Base-by-base conservation (phyloP, 2,113 vertebrate species). In the Cichladusa arquata region DNA sequence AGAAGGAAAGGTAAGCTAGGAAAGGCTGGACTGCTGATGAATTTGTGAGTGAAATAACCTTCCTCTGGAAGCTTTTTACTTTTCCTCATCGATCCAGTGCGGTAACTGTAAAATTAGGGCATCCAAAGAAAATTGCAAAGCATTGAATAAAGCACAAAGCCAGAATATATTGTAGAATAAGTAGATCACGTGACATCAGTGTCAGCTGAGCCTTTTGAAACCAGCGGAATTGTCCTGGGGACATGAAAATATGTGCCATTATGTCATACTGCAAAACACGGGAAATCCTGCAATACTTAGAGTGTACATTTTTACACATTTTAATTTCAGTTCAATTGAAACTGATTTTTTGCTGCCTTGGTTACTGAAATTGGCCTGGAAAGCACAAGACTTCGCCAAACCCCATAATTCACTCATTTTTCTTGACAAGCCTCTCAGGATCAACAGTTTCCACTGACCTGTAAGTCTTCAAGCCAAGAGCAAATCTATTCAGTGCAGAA, bases 391-490 rank as follows among this genome's bases (percentile, higher is more conserved):
- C 86, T 97, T 95, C 48, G 79, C 74, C 95, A 84, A 88, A 82
- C 14, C 61, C 90, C 33, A 51, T 87, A 96, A 96, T 89, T 96
- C 89, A 95, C 73, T 96, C 33, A 40, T 93, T 97, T 70, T 97
- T 91, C 77, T 91, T 96, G 82, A 95, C 89, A 96, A 72, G 36
- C 36, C 89, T 95, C 82, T 95, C 87, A 93, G 64, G 64, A 92
- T 95, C 88, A 95, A 86, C 88, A 90, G 92, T 97, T 97, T 90
- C 95, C 91, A 97, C 65, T 96, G 95, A 97, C 87, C 94, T 93
- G 93, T 80, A 97, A 94, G 90, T 95, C 82, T 92, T 92, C 0
- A 0, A 92, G 80, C 38, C 81, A 85, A 66, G 40, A 86, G 45
- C 40, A 92, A 93, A 96, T 47, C 76, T 57, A 81, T 54, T 58